Percentiles rank a stretch among this genome's conserved stretches.
Evolutionary conservation across 2,888 invertebrate genomes (phyloP).

Genomic region (Aleiodes leptofemur): DNA sequence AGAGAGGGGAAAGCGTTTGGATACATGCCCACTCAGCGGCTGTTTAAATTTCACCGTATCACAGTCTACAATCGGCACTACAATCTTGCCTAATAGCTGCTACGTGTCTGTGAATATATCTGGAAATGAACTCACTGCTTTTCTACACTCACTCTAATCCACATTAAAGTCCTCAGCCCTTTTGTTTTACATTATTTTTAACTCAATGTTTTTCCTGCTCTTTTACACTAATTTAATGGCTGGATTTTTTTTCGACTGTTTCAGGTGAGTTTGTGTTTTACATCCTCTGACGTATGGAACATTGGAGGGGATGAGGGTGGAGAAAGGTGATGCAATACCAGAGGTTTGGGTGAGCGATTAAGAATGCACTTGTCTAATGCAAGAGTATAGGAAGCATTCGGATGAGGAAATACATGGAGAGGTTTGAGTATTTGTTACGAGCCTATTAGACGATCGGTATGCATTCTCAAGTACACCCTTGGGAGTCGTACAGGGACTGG

Average conservation of each 20-base stretch:
- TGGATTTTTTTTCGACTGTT: neutral
- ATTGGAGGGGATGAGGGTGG: neutral
- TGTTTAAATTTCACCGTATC: constrained; percentile 66
- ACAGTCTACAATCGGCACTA: constrained; percentile 60
- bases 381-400: constrained; percentile 7
- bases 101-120: constrained; percentile 72
- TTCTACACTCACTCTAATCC: constrained; percentile 32
- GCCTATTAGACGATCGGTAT: constrained; percentile 50
- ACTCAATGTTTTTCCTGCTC: constrained; percentile 25
- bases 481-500: constrained; percentile 51
- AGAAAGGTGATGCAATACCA: neutral
- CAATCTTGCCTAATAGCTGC: constrained; percentile 68
- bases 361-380: constrained; percentile 21
- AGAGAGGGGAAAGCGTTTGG: constrained; percentile 2
- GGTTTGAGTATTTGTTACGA: constrained; percentile 44
- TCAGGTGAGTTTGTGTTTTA: neutral
- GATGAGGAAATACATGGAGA: constrained; percentile 6
- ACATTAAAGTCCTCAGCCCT: neutral
- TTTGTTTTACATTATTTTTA: neutral
- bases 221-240: neutral
- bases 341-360: neutral
- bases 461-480: constrained; percentile 56
- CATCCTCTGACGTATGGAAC: neutral
- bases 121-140: constrained; percentile 48
- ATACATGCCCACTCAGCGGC: constrained; percentile 65